Conservation (phyloP, 2,888 invertebrate species). For the Ischnura elegans region DNA sequence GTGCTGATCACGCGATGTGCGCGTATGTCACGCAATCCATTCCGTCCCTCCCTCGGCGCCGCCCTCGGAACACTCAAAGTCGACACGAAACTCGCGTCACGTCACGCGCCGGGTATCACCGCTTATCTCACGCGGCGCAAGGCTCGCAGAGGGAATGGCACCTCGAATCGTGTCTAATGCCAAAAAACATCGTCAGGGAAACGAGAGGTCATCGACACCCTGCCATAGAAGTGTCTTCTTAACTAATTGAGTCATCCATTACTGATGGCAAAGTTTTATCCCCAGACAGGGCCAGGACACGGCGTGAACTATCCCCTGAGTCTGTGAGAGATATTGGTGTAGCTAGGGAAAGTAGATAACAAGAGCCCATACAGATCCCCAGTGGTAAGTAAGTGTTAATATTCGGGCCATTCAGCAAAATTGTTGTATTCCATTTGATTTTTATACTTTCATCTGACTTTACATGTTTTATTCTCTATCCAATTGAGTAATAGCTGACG, state of each 20-base stretch:
- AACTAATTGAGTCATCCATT: neutral
- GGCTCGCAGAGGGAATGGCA: neutral
- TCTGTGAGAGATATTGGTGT: no score
- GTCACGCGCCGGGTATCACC: neutral
- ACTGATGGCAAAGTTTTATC: neutral
- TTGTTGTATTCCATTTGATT: neutral
- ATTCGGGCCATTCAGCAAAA: neutral
- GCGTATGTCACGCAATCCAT: neutral
- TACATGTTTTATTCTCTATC: neutral
- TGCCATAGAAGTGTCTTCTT: neutral
- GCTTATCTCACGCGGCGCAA: neutral
- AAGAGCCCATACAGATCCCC: neutral
- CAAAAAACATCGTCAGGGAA: neutral
- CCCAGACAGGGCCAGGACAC: neutral
- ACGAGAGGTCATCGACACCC: slow-evolving; percentile 18
- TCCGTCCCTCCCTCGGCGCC: neutral
- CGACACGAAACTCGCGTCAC: neutral
- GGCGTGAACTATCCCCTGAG: no score
- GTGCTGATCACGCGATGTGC: neutral
- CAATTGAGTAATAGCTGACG: neutral
- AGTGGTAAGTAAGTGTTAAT: neutral
- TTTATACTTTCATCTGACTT: neutral
- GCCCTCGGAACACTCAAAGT: neutral
- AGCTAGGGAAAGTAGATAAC: no score
- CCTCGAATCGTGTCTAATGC: neutral